Percentiles rank a stretch among this genome's conserved stretches.
Evolutionary conservation across 2,888 invertebrate genomes (phyloP).

Genomic region (Eulithis testata): DNA sequence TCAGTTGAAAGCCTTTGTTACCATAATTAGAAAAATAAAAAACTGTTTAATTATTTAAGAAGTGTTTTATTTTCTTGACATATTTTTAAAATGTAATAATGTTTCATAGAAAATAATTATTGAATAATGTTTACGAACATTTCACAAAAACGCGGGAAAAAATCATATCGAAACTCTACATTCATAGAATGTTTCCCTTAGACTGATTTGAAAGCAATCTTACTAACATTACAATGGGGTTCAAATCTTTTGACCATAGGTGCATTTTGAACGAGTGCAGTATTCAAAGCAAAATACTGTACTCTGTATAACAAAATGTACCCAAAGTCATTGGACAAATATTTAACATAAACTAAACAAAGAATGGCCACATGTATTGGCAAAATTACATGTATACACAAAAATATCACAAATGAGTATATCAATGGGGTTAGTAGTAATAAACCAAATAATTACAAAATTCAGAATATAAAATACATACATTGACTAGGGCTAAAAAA

Average conservation of each 20-base stretch:
- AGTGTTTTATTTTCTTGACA: constrained; percentile 27
- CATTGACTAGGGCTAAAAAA: constrained; percentile 68
- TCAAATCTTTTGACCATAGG: constrained; percentile 50
- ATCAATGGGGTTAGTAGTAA: constrained; percentile 57
- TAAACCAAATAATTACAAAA: constrained; percentile 38
- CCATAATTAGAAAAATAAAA: not conserved
- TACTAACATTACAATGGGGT: constrained; percentile 62
- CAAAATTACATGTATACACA: constrained; percentile 65
- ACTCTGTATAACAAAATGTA: constrained; percentile 44
- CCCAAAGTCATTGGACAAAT: constrained; percentile 43
- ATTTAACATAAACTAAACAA: constrained; percentile 45
- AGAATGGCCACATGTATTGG: constrained; percentile 76
- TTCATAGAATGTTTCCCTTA: constrained; percentile 82
- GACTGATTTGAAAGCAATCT: constrained; percentile 71
- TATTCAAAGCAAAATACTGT: constrained; percentile 7
- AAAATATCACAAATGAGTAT: constrained; percentile 77
- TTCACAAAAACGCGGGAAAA: constrained; percentile 17
- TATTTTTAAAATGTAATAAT: constrained; percentile 22
- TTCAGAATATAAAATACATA: constrained; percentile 55
- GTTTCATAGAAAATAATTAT: not conserved
- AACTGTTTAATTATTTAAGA: constrained; percentile 21
- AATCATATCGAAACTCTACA: constrained; percentile 64
- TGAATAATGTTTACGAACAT: constrained; percentile 20
- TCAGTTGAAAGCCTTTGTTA: not conserved
- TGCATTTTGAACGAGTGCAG: constrained; percentile 53